Conservation (phyloP, 2,113 vertebrate genomes). For the Prionailurus viverrinus region DNA sequence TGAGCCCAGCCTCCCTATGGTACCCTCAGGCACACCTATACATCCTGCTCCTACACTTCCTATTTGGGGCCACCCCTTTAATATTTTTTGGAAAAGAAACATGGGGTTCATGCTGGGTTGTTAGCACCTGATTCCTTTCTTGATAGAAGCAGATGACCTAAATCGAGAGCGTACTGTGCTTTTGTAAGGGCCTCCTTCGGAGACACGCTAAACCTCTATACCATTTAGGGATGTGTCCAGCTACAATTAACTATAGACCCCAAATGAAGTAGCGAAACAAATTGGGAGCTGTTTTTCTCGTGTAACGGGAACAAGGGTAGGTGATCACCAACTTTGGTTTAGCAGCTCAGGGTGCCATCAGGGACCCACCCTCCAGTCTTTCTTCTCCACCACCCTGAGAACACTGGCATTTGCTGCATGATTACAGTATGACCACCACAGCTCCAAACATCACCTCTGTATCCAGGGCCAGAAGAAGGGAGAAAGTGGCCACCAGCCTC, state of each 20-base stretch:
- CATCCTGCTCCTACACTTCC: not conserved
- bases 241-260: not conserved
- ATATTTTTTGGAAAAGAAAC: constrained; percentile 6
- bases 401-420: not conserved
- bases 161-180: not conserved
- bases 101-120: not conserved
- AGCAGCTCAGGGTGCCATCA: no score
- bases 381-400: not conserved
- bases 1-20: not conserved
- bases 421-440: not conserved
- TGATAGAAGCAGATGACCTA: not conserved
- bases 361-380: not conserved
- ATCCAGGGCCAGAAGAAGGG: not conserved
- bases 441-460: not conserved
- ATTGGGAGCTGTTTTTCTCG: not conserved
- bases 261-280: not conserved
- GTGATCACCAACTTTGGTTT: not conserved
- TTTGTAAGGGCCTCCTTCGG: not conserved
- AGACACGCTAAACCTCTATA: not conserved
- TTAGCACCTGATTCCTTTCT: not conserved
- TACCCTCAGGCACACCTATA: not conserved
- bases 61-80: not conserved
- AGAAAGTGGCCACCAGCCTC: not conserved
- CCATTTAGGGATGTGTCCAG: not conserved
- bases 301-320: not conserved